Percentiles rank a stretch among this genome's conserved stretches.
Evolutionary conservation across 2,113 vertebrate species (phyloP).

Genomic region (Numida meleagris): DNA sequence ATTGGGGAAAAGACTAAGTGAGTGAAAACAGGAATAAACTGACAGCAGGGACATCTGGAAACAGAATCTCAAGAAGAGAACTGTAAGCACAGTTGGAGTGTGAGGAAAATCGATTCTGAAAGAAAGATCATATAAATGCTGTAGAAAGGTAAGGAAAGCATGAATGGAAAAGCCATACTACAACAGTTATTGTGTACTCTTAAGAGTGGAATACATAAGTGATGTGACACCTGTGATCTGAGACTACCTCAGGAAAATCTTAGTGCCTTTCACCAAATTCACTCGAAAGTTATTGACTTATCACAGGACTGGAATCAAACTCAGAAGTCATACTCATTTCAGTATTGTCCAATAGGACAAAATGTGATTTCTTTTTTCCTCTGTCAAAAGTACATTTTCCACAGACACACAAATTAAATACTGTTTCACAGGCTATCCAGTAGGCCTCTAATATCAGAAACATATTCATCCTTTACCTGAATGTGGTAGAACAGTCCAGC

Average conservation of each 20-base stretch:
- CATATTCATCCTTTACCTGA: neutral
- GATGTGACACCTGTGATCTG: neutral
- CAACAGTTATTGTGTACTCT: neutral
- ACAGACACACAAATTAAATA: neutral
- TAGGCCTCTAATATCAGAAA: neutral
- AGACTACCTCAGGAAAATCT: neutral
- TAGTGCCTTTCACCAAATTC: neutral
- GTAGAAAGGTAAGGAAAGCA: neutral
- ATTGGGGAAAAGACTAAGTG: neutral
- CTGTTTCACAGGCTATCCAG: neutral
- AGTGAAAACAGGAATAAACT: constrained; percentile 27
- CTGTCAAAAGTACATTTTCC: neutral
- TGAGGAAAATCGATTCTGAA: neutral
- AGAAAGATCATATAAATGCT: neutral
- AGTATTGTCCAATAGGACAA: no score
- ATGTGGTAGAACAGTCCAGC: no score
- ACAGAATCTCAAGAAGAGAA: neutral
- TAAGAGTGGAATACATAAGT: neutral
- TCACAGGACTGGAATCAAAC: neutral
- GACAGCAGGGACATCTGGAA: neutral
- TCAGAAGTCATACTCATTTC: neutral
- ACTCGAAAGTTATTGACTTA: neutral
- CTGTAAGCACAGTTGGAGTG: neutral
- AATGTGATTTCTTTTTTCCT: neutral
- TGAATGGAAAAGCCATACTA: neutral